Evolutionary conservation across 2,888 invertebrate species (phyloP).

Genomic region (Rhagophthalmus giganteus): DNA sequence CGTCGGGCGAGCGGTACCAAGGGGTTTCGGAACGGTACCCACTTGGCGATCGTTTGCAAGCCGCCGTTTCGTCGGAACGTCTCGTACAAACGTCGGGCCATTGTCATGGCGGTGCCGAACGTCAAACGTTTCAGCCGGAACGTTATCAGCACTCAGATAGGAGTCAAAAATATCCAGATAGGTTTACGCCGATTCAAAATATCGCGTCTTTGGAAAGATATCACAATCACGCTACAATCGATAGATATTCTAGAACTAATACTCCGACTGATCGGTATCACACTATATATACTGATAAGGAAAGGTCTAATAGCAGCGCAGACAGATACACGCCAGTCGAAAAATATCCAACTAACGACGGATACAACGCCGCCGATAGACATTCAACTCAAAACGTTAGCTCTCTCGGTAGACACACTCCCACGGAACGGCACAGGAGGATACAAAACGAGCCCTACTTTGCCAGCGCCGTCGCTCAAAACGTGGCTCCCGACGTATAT

Average conservation of each 20-base stretch:
- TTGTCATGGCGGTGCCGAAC: constrained; percentile 35
- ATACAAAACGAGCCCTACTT: constrained; percentile 49
- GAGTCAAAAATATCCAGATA: constrained; percentile 39
- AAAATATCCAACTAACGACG: constrained; percentile 21
- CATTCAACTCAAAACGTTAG: constrained; percentile 41
- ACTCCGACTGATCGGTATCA: constrained; percentile 48
- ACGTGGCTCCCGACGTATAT: constrained; percentile 51
- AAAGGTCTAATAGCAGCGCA: constrained; percentile 49
- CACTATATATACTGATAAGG: constrained; percentile 40
- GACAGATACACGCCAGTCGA: constrained; percentile 33
- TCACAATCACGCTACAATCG: constrained; percentile 41
- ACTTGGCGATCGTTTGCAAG: constrained; percentile 55
- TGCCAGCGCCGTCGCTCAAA: constrained; percentile 30
- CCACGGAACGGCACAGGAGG: constrained; percentile 45
- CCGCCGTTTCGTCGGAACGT: constrained; percentile 54
- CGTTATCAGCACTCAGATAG: constrained; percentile 39
- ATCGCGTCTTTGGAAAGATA: constrained; percentile 49
- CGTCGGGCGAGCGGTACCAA: constrained; percentile 51
- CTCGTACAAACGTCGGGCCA: constrained; percentile 39
- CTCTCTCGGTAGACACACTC: constrained; percentile 46
- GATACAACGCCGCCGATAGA: constrained; percentile 25
- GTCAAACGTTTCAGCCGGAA: constrained; percentile 39
- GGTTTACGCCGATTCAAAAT: constrained; percentile 35
- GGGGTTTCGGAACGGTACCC: constrained; percentile 52
- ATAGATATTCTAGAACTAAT: constrained; percentile 48